Base-by-base conservation (phyloP, 1,140 invertebrate genomes). In the Drepana arcuata region DNA sequence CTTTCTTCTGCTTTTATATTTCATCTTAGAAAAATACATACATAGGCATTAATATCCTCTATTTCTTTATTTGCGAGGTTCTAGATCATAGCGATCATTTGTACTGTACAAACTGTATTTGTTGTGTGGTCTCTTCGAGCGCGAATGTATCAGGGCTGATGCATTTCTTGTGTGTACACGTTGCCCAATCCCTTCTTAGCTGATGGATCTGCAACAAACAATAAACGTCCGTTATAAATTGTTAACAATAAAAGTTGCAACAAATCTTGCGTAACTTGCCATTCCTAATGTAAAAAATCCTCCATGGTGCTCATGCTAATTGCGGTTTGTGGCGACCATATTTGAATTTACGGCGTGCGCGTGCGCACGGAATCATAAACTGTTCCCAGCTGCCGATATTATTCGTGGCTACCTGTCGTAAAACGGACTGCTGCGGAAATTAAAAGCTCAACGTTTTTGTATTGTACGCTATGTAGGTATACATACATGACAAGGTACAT, bases 111-210 rank as follows among this genome's bases (percentile, higher is more conserved):
- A 14, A 32, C 36, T n/a, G n/a, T n/a, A n/a, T n/a, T n/a, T n/a
- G n/a, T n/a, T n/a, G n/a, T n/a, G n/a, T n/a, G n/a, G n/a, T n/a
- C n/a, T n/a, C n/a, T n/a, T n/a, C n/a, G n/a, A n/a, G n/a, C n/a
- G n/a, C n/a, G n/a, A n/a, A n/a, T n/a, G 13, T 18, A 39, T 61
- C 42, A 72, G 14, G 61, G 50, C 7, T 48, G 57, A 31, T 72
- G 73, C 38, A 75, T 75, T 30, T 78, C 77, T 50, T 78, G 73
- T 12, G 77, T 81, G 58, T 81, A 81, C 23, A 81, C 77, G 44
- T 81, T 81, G 26, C 73, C 74, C 21, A 64, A 44, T 34, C 65
- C 64, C 44, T 74, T 75, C 24, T 61, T 69, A 9, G 39, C 42
- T 15, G 57, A 31, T n/a, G 60, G 40, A 55, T 63, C 77, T 81